A percentile compares a stretch with the other conserved stretches of the same genome.
Conservation (phyloP, 2,113 vertebrate genomes). For the Crypturellus undulatus region DNA sequence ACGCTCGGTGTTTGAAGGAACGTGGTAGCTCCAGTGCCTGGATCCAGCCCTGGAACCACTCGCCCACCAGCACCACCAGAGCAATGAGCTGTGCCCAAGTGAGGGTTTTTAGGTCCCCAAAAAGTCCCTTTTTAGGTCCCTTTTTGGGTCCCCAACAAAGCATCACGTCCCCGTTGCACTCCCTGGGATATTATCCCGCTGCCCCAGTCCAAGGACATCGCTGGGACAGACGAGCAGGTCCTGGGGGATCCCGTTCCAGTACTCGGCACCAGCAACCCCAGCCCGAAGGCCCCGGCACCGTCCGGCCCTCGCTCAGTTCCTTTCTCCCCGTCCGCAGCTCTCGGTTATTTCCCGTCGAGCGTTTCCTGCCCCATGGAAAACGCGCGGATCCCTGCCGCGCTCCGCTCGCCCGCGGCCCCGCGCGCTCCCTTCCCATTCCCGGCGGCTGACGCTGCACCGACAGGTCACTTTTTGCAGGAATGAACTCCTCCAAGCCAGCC, state of each 20-base stretch:
- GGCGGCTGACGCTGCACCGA: no score
- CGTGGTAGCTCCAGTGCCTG: no score
- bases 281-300: neutral
- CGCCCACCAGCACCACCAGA: no score
- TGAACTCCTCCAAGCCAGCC: neutral
- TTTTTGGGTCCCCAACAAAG: no score
- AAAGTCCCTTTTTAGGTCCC: neutral
- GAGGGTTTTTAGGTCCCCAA: no score
- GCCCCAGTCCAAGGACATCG: neutral
- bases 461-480: neutral
- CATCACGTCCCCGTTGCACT: no score
- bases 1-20: no score
- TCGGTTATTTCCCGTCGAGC: neutral
- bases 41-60: no score
- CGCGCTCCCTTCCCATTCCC: neutral
- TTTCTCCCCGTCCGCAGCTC: constrained; percentile 32
- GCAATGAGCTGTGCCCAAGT: no score
- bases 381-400: neutral
- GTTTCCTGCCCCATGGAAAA: neutral
- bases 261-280: neutral
- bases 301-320: neutral
- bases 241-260: neutral
- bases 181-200: neutral
- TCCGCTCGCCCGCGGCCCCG: neutral
- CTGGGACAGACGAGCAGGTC: accelerated